Conservation (phyloP, 2,113 vertebrate species). For the Rhagologus leucostigma region DNA sequence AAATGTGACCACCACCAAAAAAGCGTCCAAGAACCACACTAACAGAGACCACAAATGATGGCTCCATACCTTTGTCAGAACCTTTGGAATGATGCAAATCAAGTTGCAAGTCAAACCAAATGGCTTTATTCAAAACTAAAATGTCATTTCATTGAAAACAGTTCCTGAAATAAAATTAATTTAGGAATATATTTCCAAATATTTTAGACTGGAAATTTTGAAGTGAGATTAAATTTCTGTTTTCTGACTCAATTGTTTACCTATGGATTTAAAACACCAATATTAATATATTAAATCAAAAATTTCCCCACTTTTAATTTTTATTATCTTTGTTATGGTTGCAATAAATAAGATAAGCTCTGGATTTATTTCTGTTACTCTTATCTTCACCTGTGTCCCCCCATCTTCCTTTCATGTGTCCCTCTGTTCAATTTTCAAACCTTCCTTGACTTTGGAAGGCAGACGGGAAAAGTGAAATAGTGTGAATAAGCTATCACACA, state of each 20-base stretch:
- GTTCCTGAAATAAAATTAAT: neutral
- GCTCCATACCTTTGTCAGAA: neutral
- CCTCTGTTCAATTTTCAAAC: neutral
- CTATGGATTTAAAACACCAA: neutral
- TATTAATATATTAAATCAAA: neutral
- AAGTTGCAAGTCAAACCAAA: neutral
- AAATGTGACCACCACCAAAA: neutral
- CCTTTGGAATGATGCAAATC: neutral
- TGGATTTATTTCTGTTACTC: neutral
- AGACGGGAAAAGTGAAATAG: neutral
- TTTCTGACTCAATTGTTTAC: neutral
- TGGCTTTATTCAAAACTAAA: neutral
- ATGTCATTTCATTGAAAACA: neutral
- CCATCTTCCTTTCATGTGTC: neutral
- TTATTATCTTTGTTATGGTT: neutral
- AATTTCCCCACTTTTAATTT: neutral
- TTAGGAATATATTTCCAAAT: neutral
- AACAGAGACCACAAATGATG: neutral
- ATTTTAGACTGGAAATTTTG: neutral
- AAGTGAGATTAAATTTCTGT: neutral
- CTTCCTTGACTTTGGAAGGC: neutral
- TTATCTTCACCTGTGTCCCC: neutral
- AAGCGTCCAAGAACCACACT: neutral
- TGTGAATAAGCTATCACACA: neutral
- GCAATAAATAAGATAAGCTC: neutral